Conservation (phyloP, 2,113 vertebrate genomes). For the Limnothrissa miodon region DNA sequence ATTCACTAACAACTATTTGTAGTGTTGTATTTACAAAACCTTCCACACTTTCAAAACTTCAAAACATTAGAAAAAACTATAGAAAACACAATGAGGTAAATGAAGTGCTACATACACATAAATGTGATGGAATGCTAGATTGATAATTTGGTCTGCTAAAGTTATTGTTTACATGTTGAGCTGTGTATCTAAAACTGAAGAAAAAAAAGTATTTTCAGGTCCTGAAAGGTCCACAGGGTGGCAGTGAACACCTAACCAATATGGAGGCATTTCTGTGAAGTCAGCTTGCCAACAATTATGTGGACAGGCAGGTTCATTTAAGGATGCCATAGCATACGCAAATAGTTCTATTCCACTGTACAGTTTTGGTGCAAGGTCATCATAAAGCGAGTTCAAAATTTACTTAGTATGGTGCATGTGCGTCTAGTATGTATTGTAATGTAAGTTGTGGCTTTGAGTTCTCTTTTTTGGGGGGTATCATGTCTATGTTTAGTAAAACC, state of each 20-base stretch:
- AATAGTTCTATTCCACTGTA: neutral
- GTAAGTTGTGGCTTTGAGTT: neutral
- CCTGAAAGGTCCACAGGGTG: neutral
- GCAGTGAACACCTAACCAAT: neutral
- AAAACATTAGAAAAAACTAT: no score
- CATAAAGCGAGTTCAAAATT: neutral
- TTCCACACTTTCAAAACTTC: no score
- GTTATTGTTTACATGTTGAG: neutral
- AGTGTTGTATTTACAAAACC: neutral
- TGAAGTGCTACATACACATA: neutral
- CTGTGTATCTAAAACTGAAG: neutral
- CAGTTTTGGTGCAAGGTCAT: neutral
- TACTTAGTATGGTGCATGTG: neutral
- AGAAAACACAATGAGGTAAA: neutral
- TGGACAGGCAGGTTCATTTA: neutral
- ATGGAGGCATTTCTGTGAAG: neutral
- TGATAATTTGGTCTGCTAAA: neutral
- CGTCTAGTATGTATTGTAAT: neutral
- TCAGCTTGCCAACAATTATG: neutral
- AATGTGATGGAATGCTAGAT: neutral
- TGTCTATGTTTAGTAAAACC: neutral
- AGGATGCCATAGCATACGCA: neutral
- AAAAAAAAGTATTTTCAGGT: neutral
- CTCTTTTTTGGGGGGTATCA: neutral
- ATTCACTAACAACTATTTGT: neutral